phyloP scores from a whole-genome alignment of 2,797 vertebrate species.

The Bradypodion ventrale region DNA sequence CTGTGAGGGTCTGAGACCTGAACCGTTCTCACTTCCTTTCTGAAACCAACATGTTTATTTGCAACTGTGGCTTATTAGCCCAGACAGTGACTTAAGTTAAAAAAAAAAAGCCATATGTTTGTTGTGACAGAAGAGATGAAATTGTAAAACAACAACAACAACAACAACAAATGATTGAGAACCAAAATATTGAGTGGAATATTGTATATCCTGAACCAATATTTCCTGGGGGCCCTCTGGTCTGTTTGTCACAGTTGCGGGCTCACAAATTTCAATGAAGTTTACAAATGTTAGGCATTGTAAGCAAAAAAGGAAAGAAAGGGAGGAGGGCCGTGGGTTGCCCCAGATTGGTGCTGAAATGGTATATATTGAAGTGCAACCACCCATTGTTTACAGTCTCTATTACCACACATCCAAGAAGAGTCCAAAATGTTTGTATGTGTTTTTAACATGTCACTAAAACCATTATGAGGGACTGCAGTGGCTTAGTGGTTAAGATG shows the following conservation, averaged over 20 bases:
- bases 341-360: not conserved
- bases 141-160: not conserved
- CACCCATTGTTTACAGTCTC: not conserved
- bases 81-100: conserved; percentile 11
- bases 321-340: not conserved
- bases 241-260: not conserved
- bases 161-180: not conserved
- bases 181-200: not conserved
- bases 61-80: conserved; percentile 22
- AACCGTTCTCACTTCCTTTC: conserved; percentile 67
- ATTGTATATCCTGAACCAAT: not conserved
- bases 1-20: conserved; percentile 66
- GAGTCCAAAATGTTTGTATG: not conserved
- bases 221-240: not conserved
- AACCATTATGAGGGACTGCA: no score
- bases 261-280: not conserved
- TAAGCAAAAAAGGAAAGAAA: not conserved
- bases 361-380: not conserved
- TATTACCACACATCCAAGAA: not conserved
- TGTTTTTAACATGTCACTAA: not conserved
- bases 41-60: conserved; percentile 64
- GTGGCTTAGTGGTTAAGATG: no score
- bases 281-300: not conserved
- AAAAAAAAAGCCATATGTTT: no score
- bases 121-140: not conserved